These are phyloP conservation scores for Rhagium mordax DNA, from an alignment of 2,888 invertebrate species.

Conservation along the genomic window DNA sequence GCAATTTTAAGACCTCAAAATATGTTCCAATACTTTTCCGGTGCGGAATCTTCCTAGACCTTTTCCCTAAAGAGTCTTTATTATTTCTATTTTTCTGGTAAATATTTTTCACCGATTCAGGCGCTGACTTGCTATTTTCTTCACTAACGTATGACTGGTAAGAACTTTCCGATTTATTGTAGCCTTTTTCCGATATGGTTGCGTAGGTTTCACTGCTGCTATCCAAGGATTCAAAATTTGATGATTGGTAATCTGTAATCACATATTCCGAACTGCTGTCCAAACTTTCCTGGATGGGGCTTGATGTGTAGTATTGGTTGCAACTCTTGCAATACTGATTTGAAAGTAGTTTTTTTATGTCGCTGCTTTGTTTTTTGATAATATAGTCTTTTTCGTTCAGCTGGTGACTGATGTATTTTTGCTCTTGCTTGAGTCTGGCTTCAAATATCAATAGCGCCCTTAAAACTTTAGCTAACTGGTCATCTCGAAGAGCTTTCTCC, in stretches of 20 bases:
- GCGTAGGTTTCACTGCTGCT: conserved; percentile 69
- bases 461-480: conserved; percentile 80
- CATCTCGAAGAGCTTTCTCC: conserved; percentile 78
- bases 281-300: conserved; percentile 63
- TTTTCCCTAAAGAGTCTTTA: conserved; percentile 61
- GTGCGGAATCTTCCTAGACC: conserved; percentile 61
- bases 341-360: conserved; percentile 78
- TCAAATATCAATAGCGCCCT: conserved; percentile 81
- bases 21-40: conserved; percentile 67
- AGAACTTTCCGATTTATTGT: conserved; percentile 56
- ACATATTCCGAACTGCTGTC: conserved; percentile 68
- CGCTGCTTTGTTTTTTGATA: conserved; percentile 79
- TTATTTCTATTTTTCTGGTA: conserved; percentile 64
- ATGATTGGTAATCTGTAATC: conserved; percentile 66
- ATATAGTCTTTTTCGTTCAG: conserved; percentile 81
- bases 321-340: conserved; percentile 70
- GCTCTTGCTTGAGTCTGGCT: conserved; percentile 81
- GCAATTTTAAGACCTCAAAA: conserved; percentile 67
- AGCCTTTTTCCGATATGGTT: conserved; percentile 64
- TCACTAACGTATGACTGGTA: conserved; percentile 48
- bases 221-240: conserved; percentile 67
- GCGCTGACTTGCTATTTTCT: conserved; percentile 49
- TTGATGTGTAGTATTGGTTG: conserved; percentile 64
- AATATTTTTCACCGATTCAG: conserved; percentile 52
- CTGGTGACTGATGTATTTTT: conserved; percentile 79